phyloP scores from a whole-genome alignment of 53 echinoderm and acorn worm species.

The Luidia sarsii region DNA sequence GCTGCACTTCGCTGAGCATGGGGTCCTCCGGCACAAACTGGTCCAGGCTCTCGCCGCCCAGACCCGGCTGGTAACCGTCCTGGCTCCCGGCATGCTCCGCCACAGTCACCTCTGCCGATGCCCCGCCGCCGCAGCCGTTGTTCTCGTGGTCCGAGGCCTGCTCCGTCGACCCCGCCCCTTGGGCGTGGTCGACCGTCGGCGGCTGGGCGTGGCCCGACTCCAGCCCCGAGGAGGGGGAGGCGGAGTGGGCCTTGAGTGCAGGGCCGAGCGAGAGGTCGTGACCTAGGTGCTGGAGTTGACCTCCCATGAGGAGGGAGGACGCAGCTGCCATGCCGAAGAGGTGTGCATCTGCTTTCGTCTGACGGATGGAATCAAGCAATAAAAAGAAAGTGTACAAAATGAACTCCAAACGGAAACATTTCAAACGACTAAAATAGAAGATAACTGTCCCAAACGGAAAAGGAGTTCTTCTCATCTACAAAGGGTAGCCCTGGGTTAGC shows the following conservation, averaged over 20 bases:
- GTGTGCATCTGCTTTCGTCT: conserved; percentile 57
- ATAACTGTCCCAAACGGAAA: too few species aligned
- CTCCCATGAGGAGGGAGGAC: conserved; percentile 67
- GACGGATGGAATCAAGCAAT: too few species aligned
- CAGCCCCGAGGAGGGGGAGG: not conserved
- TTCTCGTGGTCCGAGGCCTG: not conserved
- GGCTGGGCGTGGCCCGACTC: not conserved
- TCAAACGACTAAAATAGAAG: too few species aligned
- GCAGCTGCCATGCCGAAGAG: conserved; percentile 51
- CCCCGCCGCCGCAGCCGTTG: not conserved
- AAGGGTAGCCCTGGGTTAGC: too few species aligned
- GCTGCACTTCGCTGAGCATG: conserved; percentile 44
- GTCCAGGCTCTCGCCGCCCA: conserved; percentile 23
- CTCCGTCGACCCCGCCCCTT: not conserved
- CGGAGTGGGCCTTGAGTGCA: not conserved
- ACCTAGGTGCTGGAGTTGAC: conserved; percentile 74
- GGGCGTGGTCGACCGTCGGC: not conserved
- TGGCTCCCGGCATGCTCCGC: not conserved
- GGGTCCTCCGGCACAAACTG: conserved; percentile 41
- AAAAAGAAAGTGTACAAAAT: too few species aligned
- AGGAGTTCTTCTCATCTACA: too few species aligned
- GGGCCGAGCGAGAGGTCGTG: too few species aligned
- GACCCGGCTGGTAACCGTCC: not conserved
- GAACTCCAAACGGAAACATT: too few species aligned
- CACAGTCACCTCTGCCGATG: not conserved